Conservation (phyloP, 2,113 vertebrate genomes). For the Camelus dromedarius region DNA sequence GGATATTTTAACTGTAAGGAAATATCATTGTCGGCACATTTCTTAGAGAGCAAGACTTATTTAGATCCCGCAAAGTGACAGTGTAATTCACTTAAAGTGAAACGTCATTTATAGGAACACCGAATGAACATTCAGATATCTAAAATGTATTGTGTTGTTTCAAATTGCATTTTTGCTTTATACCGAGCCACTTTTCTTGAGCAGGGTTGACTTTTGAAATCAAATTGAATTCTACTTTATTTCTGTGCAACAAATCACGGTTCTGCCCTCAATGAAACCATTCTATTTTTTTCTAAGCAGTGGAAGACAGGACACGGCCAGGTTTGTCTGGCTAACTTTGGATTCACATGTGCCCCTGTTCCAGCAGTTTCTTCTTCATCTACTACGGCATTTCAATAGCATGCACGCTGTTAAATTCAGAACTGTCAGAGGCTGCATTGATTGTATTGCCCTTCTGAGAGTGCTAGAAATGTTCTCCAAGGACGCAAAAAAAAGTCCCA, state of each 20-base stretch:
- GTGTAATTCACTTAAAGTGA: constrained; percentile 73
- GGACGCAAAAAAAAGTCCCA: constrained; percentile 63
- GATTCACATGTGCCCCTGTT: constrained; percentile 48
- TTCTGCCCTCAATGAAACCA: constrained; percentile 70
- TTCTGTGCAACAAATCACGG: constrained; percentile 68
- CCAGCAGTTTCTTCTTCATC: constrained; percentile 69
- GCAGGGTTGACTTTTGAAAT: constrained; percentile 71
- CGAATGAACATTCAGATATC: constrained; percentile 57
- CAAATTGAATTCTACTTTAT: constrained; percentile 74
- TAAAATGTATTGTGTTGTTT: constrained; percentile 73
- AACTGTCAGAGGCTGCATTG: constrained; percentile 70
- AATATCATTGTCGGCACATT: constrained; percentile 67
- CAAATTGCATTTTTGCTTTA: constrained; percentile 78
- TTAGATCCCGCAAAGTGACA: constrained; percentile 71
- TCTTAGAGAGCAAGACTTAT: constrained; percentile 70
- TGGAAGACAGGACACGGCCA: background rate
- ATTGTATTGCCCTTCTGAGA: constrained; percentile 78
- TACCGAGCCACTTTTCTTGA: constrained; percentile 69
- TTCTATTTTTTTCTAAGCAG: constrained; percentile 72
- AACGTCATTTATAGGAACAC: constrained; percentile 76
- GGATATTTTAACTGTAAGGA: constrained; percentile 38
- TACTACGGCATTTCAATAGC: constrained; percentile 46
- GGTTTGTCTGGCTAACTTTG: constrained; percentile 36
- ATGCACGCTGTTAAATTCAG: constrained; percentile 68
- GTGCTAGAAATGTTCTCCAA: constrained; percentile 76